Base-by-base conservation (phyloP, 2,888 invertebrate genomes). In the Myopa tessellatipennis region DNA sequence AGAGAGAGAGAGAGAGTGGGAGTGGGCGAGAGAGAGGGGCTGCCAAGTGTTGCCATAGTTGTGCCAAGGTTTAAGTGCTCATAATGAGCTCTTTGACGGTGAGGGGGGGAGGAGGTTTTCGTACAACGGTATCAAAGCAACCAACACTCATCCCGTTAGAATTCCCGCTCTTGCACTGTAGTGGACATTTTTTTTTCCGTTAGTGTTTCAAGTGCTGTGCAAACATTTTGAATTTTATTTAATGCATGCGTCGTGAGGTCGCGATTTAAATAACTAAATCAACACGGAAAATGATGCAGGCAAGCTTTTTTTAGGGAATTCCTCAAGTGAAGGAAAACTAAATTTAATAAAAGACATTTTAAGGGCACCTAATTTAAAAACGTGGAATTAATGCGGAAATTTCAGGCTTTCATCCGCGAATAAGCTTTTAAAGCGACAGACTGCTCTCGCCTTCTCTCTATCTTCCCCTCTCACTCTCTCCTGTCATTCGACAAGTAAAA, bases 211-310 rank as follows among this genome's bases (percentile, higher is more conserved):
- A 75, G 58, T 75, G 75, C 40, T 68, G 16, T 18, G 60, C 60
- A 75, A 75, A 75, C 75, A 75, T 67, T 55, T 74, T 38, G 34
- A 61, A 16, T 36, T 73, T 60, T 73, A 63, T 73, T 73, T 63
- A 73, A 73, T 63, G 73, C 73, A 73, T 73, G 61, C 50, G 63
- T 61, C n/a, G 26, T 16, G 34, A 36, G n/a, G 5, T 50, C 12
- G 18, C 6, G 12, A 16, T n/a, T 67, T 40, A n/a, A 67, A 71
- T 34, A 36, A 18, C 69, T 34, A 69, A 69, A 52, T 34, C 18
- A 69, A 69, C 69, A 69, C 63, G 34, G 34, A 36, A 14, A 16
- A 60, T 8, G 26, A 26, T 18, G 60, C 18, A 5, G n/a, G 18
- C 3, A n/a, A 14, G 26, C 4, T n/a, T 5, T 8, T 8, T 18